Conservation (phyloP, 2,888 invertebrate genomes). For the Apantesis nais region DNA sequence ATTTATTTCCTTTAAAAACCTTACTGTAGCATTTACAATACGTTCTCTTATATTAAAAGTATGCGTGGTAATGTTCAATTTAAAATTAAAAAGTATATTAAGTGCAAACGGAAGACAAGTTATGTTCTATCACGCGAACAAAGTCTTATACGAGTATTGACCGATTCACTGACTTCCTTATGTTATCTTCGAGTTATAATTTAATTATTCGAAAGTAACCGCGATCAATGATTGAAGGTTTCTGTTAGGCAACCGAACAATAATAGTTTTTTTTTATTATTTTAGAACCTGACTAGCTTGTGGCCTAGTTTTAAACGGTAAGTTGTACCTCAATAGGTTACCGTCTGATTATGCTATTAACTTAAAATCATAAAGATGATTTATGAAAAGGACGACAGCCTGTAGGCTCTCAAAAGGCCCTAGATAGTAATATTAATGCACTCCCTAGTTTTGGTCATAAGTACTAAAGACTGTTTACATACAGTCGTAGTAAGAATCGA, state of each 20-base stretch:
- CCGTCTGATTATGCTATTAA: not conserved
- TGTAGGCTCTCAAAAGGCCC: not conserved
- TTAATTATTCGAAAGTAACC: slow-evolving; percentile 60
- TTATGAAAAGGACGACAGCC: not conserved
- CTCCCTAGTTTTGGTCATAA: not conserved
- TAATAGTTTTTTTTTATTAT: slow-evolving; percentile 5
- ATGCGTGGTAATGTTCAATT: slow-evolving; percentile 19
- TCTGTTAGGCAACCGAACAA: slow-evolving; percentile 39
- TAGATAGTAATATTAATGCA: not conserved
- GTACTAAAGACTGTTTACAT: not conserved
- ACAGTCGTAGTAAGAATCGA: not conserved
- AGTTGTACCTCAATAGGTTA: not conserved
- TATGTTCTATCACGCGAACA: slow-evolving; percentile 45
- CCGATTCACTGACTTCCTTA: slow-evolving; percentile 56
- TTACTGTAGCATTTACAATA: not conserved
- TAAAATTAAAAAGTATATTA: slow-evolving; percentile 25
- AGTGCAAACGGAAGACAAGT: slow-evolving; percentile 41
- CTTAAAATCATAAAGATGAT: not conserved
- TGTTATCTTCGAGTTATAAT: slow-evolving; percentile 52
- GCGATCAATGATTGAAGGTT: slow-evolving; percentile 42
- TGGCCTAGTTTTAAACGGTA: not conserved
- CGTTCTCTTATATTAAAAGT: not conserved
- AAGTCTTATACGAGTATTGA: slow-evolving; percentile 18
- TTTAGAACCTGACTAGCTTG: not conserved
- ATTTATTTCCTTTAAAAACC: no score